Evolutionary conservation across 2,797 vertebrate genomes (phyloP).

Genomic region (Eutrigla gurnardus): DNA sequence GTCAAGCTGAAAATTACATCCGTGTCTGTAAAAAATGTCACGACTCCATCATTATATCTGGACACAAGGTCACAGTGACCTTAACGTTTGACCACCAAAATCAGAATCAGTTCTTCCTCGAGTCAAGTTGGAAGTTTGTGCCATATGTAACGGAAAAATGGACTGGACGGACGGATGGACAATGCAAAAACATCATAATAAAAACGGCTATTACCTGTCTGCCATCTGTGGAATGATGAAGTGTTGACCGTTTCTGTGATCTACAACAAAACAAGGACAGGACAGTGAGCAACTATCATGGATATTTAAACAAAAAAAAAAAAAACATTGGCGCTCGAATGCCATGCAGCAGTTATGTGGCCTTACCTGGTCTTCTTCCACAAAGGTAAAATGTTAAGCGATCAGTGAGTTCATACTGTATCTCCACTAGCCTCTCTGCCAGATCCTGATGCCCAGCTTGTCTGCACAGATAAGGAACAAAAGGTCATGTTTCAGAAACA

Average conservation of each 20-base stretch:
- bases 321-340: neutral
- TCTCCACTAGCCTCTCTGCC: slow-evolving; percentile 94
- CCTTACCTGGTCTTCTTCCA: slow-evolving; percentile 95
- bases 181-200: neutral
- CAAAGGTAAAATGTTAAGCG: slow-evolving; percentile 98
- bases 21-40: neutral
- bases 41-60: neutral
- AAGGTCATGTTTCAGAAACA: slow-evolving; percentile 30
- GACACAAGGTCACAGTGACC: neutral
- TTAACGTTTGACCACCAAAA: neutral
- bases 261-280: slow-evolving; percentile 74
- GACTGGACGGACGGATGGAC: neutral
- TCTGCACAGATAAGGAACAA: slow-evolving; percentile 77
- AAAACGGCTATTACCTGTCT: slow-evolving; percentile 91
- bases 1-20: neutral
- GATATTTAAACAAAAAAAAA: neutral
- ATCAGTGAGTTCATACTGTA: slow-evolving; percentile 98
- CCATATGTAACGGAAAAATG: neutral
- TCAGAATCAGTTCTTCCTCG: neutral
- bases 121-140: neutral
- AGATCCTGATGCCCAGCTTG: slow-evolving; percentile 97
- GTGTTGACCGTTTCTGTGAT: slow-evolving; percentile 97
- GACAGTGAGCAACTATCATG: neutral
- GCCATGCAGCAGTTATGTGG: neutral
- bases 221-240: slow-evolving; percentile 99